phyloP scores from a whole-genome alignment of 2,888 invertebrate genomes.

The Drosophila hamatofila region DNA sequence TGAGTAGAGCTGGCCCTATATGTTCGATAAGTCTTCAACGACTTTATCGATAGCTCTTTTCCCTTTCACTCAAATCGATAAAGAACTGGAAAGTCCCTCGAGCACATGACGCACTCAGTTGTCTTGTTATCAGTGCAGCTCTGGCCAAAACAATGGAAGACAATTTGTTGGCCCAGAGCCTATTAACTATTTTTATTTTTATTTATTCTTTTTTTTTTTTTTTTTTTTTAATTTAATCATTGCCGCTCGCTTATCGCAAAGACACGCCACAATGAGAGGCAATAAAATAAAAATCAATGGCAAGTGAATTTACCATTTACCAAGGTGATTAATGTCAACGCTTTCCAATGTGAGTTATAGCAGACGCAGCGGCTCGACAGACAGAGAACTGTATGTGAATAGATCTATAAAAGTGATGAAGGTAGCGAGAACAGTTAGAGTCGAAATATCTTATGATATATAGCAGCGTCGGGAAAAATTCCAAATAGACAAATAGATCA shows the following conservation, averaged over 20 bases:
- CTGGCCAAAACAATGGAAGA: conserved; percentile 20
- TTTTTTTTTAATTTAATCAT: conserved; percentile 7
- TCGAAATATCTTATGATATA: background rate
- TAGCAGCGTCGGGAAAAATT: background rate
- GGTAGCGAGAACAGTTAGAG: background rate
- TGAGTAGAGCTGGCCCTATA: background rate
- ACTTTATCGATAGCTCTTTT: background rate
- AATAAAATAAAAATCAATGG: conserved; percentile 19
- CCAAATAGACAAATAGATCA: background rate
- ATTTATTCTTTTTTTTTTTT: background rate
- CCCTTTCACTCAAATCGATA: background rate
- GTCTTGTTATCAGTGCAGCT: conserved; percentile 23
- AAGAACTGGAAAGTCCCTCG: background rate
- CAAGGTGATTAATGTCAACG: conserved; percentile 57
- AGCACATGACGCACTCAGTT: conserved; percentile 12
- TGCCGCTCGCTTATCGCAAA: conserved; percentile 17
- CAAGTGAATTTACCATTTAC: conserved; percentile 35
- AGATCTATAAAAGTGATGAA: background rate
- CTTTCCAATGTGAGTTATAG: conserved; percentile 50
- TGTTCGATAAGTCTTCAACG: background rate
- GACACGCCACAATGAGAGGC: background rate
- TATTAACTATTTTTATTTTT: background rate
- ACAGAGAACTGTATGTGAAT: background rate
- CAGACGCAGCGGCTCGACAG: conserved; percentile 10
- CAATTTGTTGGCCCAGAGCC: conserved; percentile 4